Percentiles rank a stretch among this genome's conserved stretches.
Conservation (phyloP, 2,888 invertebrate species). For the Nebria brevicollis region DNA sequence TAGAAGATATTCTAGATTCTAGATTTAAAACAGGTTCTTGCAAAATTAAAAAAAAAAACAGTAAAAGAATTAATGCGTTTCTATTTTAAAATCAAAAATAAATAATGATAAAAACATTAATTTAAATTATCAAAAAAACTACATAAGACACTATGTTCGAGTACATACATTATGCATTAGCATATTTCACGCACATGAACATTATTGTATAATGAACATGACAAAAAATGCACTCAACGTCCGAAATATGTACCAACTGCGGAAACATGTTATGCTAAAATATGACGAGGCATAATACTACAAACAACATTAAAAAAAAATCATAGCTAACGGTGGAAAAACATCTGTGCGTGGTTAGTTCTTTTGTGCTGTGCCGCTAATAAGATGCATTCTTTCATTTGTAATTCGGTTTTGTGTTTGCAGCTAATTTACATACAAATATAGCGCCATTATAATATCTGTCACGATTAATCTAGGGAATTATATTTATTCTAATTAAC, state of each 20-base stretch:
- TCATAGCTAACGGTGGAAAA: background rate
- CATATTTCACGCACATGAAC: background rate
- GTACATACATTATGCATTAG: background rate
- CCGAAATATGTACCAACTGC: background rate
- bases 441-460: background rate
- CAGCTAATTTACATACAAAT: background rate
- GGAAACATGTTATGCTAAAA: background rate
- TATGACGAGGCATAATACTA: background rate
- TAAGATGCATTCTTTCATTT: background rate
- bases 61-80: too few relatives aligned
- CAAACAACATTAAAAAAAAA: background rate
- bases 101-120: too few relatives aligned
- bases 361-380: background rate
- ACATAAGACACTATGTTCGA: background rate
- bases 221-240: background rate
- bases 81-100: too few relatives aligned
- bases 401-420: background rate
- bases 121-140: too few relatives aligned
- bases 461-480: conserved; percentile 1
- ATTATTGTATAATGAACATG: background rate
- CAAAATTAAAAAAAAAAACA: too few relatives aligned
- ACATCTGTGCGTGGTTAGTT: background rate
- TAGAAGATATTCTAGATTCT: too few relatives aligned
- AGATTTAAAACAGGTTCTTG: too few relatives aligned
- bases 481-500: background rate